Conservation (phyloP, 92 coral and sea anemone species). For the Zoanthus gigantus region DNA sequence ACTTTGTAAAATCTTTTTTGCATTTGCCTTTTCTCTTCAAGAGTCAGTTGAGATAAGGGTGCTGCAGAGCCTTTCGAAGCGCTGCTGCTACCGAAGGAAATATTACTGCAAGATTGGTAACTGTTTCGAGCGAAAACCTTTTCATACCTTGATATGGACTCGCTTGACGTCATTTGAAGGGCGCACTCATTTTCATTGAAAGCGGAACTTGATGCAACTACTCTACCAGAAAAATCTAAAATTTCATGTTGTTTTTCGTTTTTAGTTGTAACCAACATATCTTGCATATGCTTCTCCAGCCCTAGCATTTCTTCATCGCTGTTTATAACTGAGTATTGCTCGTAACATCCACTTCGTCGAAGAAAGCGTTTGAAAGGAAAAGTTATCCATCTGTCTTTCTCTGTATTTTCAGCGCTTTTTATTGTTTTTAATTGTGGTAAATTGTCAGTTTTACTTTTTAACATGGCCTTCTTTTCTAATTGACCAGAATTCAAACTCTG, state of each 20-base stretch:
- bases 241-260: not conserved
- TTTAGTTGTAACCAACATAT: constrained; percentile 11
- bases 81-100: not conserved
- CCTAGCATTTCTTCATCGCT: constrained; percentile 29
- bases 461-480: not conserved
- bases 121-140: constrained; percentile 5
- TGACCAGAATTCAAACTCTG: not conserved
- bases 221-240: constrained; percentile 9
- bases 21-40: constrained; percentile 15
- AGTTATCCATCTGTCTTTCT: not conserved
- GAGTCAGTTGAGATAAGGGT: not conserved
- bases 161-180: not conserved
- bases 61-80: not conserved
- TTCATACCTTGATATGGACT: not conserved
- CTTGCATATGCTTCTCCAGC: constrained; percentile 8
- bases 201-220: not conserved
- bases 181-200: constrained; percentile 7
- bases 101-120: not conserved
- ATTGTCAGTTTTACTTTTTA: not conserved
- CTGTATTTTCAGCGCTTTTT: not conserved
- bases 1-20: constrained; percentile 58
- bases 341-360: not conserved
- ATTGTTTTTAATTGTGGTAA: not conserved
- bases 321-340: constrained; percentile 1
- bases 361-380: not conserved